Evolutionary conservation across 2,888 invertebrate genomes (phyloP), one percentile per base, ranked within the genome.

Genomic region (Gasteruption jaculator): DNA sequence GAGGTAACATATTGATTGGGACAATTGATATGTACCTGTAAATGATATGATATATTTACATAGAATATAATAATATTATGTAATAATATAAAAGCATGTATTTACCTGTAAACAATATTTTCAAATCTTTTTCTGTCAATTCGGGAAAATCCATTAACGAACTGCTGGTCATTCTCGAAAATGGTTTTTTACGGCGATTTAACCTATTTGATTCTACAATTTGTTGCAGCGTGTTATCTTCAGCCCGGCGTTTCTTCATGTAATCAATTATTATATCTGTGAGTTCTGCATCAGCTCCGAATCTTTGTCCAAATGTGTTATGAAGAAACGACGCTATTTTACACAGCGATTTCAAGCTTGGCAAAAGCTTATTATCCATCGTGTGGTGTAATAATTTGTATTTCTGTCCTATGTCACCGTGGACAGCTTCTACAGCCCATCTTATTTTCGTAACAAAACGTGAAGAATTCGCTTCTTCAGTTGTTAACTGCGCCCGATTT

Each of bases 381-480:
- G 38, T 37, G 16, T 41, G 37, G 22, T 48, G 24, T 14, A 49
- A 24, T 10, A 44, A 27, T 12, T 27, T 14, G 26, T 33, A 46
- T 30, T 43, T 51, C 32, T 46, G 41, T 19, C 32, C 27, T 18
- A 50, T 27, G 2, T 38, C 42, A 2, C 52, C 49, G 30, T 52
- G 52, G 11, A 48, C 30, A 4, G 51, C 41, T 37, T 50, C 51
- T 10, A 52, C 48, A 5, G 24, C 43, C 49, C 52, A 50, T 20
- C 46, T 40, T 41, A 43, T 34, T 46, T 54, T 57, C 3, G 52
- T 56, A 2, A 52, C 50, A 18, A 46, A 47, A 14, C 53, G 40
- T 6, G 43, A 49, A 16, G 46, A 14, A 34, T 56, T 56, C 5
- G 54, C 41, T 25, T 53, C 50, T 22, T 33, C 24, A 5, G 50